Percentiles rank a stretch among this genome's conserved stretches.
Evolutionary conservation across 2,113 vertebrate genomes (phyloP).

Genomic region (Xyliphius kryptos): DNA sequence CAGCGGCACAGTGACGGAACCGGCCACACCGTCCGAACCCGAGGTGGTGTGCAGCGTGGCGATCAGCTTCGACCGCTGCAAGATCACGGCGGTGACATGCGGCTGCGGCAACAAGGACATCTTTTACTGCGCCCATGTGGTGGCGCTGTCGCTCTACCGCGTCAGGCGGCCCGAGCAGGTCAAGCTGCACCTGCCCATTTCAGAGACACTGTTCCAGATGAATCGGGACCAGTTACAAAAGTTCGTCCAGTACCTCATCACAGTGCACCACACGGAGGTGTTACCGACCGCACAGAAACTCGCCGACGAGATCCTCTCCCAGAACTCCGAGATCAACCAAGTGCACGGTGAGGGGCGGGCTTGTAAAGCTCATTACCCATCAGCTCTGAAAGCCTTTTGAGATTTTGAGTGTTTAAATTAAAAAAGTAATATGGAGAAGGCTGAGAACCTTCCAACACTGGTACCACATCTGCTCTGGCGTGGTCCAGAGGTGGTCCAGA

Average conservation of each 20-base stretch:
- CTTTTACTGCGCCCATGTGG: constrained; percentile 97
- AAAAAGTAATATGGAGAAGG: no score
- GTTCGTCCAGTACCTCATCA: constrained; percentile 98
- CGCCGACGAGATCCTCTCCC: constrained; percentile 96
- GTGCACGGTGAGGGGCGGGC: constrained; percentile 82
- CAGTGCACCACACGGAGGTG: constrained; percentile 97
- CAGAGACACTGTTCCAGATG: constrained; percentile 98
- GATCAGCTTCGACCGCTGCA: constrained; percentile 99
- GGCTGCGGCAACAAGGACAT: constrained; percentile 99
- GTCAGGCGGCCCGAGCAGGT: constrained; percentile 97
- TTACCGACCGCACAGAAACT: constrained; percentile 96
- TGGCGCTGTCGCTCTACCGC: constrained; percentile 93
- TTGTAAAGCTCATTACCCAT: no score
- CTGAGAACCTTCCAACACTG: no score
- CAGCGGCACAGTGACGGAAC: constrained; percentile 95
- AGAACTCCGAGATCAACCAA: constrained; percentile 99
- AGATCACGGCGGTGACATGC: constrained; percentile 98
- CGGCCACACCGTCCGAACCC: constrained; percentile 84
- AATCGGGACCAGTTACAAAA: constrained; percentile 98
- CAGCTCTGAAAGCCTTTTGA: no score
- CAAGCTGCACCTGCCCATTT: constrained; percentile 98
- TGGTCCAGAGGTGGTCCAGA: no score
- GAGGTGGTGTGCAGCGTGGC: constrained; percentile 95
- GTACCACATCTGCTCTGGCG: no score
- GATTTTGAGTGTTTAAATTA: no score